phyloP scores from a whole-genome alignment of 2,888 invertebrate genomes.

The Sabatieria punctata region DNA sequence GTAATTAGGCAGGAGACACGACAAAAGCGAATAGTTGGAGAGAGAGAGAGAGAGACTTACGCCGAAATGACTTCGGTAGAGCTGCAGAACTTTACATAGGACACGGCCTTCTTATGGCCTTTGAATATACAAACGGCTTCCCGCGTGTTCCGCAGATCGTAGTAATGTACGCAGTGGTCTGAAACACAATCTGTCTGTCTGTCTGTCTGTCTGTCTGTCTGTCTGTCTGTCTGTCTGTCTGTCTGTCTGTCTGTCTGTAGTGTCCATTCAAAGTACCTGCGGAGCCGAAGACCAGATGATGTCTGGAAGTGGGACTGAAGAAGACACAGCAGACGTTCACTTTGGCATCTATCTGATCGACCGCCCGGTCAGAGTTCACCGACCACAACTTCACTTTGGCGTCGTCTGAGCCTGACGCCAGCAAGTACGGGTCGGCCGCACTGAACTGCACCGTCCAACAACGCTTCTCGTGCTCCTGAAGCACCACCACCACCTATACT shows the following conservation, averaged over 20 bases:
- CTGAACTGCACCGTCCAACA: conserved; percentile 94
- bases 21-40: neutral
- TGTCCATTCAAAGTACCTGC: too few species aligned
- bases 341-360: conserved; percentile 72
- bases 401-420: conserved; percentile 83
- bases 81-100: conserved; percentile 77
- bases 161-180: conserved; percentile 89
- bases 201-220: too few species aligned
- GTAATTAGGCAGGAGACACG: neutral
- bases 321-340: conserved; percentile 91
- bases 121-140: conserved; percentile 63
- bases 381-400: conserved; percentile 56
- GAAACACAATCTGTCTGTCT: conserved; percentile 15
- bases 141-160: conserved; percentile 67
- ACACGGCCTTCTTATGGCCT: conserved; percentile 80
- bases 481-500: conserved; percentile 31
- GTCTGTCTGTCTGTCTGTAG: too few species aligned
- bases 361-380: conserved; percentile 63
- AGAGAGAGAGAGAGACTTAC: conserved; percentile 24
- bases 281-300: conserved; percentile 81
- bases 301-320: conserved; percentile 64
- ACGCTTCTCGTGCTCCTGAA: conserved; percentile 77
- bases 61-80: conserved; percentile 70
- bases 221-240: too few species aligned
- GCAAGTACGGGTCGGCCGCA: conserved; percentile 64